Percentiles rank a stretch among this genome's conserved stretches.
phyloP scores from a whole-genome alignment of 1,140 invertebrate species.

The Mycetomoellerius zeteki region DNA sequence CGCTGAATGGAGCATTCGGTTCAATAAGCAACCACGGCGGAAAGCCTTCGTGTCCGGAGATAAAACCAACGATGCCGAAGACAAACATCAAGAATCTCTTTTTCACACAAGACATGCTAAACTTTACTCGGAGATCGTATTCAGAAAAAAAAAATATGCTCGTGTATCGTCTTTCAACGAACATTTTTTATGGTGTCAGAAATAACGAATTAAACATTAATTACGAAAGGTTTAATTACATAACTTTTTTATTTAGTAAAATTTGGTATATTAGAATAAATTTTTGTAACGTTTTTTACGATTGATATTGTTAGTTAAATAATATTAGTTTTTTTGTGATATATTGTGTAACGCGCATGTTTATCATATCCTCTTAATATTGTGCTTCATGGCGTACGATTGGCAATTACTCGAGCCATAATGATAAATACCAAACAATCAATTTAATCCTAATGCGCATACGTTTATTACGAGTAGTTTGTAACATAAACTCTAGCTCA shows the following conservation, averaged over 20 bases:
- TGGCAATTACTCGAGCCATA: not conserved
- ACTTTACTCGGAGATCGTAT: not conserved
- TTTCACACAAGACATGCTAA: not conserved
- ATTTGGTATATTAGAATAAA: not conserved
- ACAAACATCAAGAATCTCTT: conserved; percentile 49
- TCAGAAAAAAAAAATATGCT: not conserved
- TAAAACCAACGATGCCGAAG: conserved; percentile 18
- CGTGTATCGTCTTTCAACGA: not conserved
- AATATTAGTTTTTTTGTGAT: not conserved
- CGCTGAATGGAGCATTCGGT: conserved; percentile 33
- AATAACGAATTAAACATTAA: too few species aligned
- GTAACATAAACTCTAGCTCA: conserved; percentile 3
- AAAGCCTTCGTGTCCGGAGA: not conserved
- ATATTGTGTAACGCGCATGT: not conserved
- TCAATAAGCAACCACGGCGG: conserved; percentile 28
- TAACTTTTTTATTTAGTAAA: not conserved
- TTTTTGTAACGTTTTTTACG: not conserved
- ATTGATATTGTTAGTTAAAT: not conserved
- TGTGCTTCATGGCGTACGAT: not conserved
- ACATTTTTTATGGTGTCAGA: not conserved
- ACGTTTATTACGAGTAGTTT: not conserved
- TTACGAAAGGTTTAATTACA: not conserved
- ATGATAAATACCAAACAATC: conserved; percentile 9
- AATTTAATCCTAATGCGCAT: not conserved
- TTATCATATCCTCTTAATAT: not conserved